Base-by-base conservation (phyloP, 1,140 invertebrate genomes). In the Hestina assimilis region DNA sequence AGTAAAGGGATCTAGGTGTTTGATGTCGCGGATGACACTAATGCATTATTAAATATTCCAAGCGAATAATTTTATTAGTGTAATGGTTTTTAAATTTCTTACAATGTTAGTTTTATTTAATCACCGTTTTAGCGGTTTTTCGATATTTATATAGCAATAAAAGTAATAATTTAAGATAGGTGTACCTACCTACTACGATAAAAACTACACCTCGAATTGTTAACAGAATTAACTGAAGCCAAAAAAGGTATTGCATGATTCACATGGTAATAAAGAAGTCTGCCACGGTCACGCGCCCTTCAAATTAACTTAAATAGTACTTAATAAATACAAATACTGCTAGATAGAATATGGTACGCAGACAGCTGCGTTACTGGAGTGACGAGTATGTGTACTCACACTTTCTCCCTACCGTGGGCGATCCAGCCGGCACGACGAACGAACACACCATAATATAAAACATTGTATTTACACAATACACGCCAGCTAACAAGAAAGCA, bases 391-490 rank as follows among this genome's bases (percentile, higher is more conserved):
- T 41, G 15, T 40, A n/a, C 46, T 15, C 31, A 20, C 29, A 54
- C 63, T 66, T 66, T 66, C 63, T 50, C 52, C 46, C 41, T 50
- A 40, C 29, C 58, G 63, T 66, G 59, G 63, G 63, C 58, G 58
- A 61, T 35, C 45, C 51, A 33, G n/a, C 15, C 43, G n/a, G 24
- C 24, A 38, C 38, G 15, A 24, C 7, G 24, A 14, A 38, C 38
- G 15, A 24, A 3, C 14, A 28, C 54, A 12, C 41, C 58, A 53
- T 75, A 56, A 59, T 41, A 56, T 57, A 40, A 55, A 17, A 40
- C 61, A 54, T 45, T 57, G 46, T 72, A 72, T 79, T 76, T 83
- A 82, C 73, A 54, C 57, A 57, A 47, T 41, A 60, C 54, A 50
- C 50, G 59, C 66, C 66, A 63, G 43, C 58, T 38, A 20, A 59